Base-by-base conservation (phyloP, 2,888 invertebrate genomes). In the Dryobotodes eremita region DNA sequence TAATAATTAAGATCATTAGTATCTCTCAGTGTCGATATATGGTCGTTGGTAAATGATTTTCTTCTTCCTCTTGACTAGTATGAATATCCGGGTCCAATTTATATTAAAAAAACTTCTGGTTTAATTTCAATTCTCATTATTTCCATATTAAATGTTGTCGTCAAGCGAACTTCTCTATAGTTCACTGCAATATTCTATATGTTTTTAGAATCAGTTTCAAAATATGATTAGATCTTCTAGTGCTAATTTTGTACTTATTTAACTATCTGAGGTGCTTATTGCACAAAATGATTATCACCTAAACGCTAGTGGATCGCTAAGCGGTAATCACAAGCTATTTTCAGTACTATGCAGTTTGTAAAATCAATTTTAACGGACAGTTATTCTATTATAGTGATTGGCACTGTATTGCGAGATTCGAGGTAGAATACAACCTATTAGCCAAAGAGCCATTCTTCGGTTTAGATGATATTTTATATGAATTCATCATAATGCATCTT, bases 311-410 rank as follows among this genome's bases (percentile, higher is more conserved):
- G 53, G 75, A 68, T 70, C 26, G 66, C 71, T 68, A 62, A 78
- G 55, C 68, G 46, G 55, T 77, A 77, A 86, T 85, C 82, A 77
- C 26, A 61, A 68, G 31, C 59, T 62, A 87, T 84, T 87, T 77
- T 75, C 77, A 80, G 53, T 75, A 74, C 71, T 71, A 62, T 79
- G 57, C 61, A 68, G 65, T 73, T 72, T 72, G 69, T 74, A 65
- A 87, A 86, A 85, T 82, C 78, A 79, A 82, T 86, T 87, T 86
- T 69, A 71, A 50, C 72, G 70, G 48, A 50, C 71, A 71, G 77
- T 87, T 80, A 77, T 53, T 61, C 17, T 65, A 79, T 79, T 69
- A 86, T 42, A 73, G 68, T 64, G 46, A 46, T 81, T 59, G 62
- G 46, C 42, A 55, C 26, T 70, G 59, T 66, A 64, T 57, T 78